These are phyloP conservation scores for Cephalotes varians DNA, from an alignment of 2,888 invertebrate species.

Conservation along the genomic window DNA sequence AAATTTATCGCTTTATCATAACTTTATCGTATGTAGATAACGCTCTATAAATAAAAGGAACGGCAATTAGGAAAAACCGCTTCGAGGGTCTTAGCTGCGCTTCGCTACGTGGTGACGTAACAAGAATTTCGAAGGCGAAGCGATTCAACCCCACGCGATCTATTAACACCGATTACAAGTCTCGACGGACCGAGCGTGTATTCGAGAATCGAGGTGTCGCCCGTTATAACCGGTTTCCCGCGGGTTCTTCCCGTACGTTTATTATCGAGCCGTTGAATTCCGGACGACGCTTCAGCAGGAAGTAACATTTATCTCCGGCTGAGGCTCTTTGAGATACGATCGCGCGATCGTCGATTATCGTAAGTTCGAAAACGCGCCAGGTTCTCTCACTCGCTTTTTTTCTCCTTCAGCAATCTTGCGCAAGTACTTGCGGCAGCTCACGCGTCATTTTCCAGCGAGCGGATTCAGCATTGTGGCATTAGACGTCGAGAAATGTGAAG, in stretches of 20 bases:
- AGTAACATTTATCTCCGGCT: background rate
- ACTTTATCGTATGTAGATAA: background rate
- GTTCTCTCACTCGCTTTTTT: constrained; percentile 13
- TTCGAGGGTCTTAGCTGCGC: background rate
- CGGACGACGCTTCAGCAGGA: constrained; percentile 16
- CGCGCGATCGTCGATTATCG: background rate
- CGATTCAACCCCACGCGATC: background rate
- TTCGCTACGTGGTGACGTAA: background rate
- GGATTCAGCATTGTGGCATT: background rate
- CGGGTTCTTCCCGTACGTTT: constrained; percentile 30
- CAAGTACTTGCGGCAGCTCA: constrained; percentile 37
- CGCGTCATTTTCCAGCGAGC: constrained; percentile 41
- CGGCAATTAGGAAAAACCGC: background rate
- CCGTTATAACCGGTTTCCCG: constrained; percentile 66
- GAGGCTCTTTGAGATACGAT: background rate
- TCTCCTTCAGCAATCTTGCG: constrained; percentile 36
- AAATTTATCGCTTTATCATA: background rate
- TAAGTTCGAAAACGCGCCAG: background rate
- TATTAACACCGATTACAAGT: constrained; percentile 23
- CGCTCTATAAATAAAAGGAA: background rate
- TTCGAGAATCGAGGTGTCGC: constrained; percentile 30
- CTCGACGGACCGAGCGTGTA: background rate
- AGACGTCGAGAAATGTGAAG: background rate
- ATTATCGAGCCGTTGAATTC: background rate
- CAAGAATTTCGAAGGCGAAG: constrained; percentile 9